Base-by-base conservation (phyloP, 2,888 invertebrate genomes). In the Electrophaes corylata region DNA sequence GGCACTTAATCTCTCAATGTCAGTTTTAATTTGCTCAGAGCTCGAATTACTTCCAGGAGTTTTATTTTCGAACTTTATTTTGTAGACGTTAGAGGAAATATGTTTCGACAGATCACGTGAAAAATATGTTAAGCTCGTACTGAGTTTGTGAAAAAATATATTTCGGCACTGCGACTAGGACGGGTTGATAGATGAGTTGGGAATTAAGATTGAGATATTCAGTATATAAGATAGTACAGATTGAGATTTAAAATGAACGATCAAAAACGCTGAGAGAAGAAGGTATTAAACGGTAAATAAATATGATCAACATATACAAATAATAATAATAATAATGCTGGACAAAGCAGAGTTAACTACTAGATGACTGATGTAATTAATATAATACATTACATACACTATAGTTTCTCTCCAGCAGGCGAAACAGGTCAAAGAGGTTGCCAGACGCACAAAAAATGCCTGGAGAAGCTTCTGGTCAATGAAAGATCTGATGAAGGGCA, bases 1-100 rank as follows among this genome's bases (percentile, higher is more conserved):
- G 72, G 78, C 81, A 83, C 87, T 86, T 91, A 90, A 91, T 91
- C 86, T 89, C 87, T 91, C 91, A 91, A 86, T 87, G 91, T 91
- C 91, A 83, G 85, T 81, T 83, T 88, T 91, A 90, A 91, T 91
- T 91, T 91, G 84, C 79, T 77, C 75, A 79, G 72, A 75, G 87
- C 83, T 91, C 91, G 83, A 79, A 85, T 91, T 91, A 89, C 90
- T 86, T 83, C 82, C 76, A 76, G 81, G 85, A 81, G 83, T 87
- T 88, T 88, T 91, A 86, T 90, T 90, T 89, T 84, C 72, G 81
- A 81, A 82, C 75, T 76, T 70, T 70, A 74, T 75, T 74, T 73
- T 74, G 78, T 78, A 77, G 79, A 74, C 75, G 75, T 76, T 76
- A 67, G 79, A 86, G 88, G 84, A 88, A 87, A 84, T 78, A 71